A percentile compares a stretch with the other conserved stretches of the same genome.
phyloP scores from a whole-genome alignment of 2,113 vertebrate genomes.

The Pyrgilauda ruficollis region DNA sequence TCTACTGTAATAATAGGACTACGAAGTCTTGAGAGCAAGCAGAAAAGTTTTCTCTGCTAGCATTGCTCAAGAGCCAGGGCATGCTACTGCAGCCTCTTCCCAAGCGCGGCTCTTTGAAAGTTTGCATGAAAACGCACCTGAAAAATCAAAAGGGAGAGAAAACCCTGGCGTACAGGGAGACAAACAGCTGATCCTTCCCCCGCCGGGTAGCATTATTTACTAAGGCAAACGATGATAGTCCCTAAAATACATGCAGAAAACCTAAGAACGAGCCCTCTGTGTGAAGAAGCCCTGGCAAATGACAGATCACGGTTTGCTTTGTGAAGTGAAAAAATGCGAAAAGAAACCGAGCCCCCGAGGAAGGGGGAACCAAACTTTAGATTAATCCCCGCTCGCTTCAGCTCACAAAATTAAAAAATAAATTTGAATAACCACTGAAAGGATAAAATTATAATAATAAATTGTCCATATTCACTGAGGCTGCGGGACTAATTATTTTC shows the following conservation, averaged over 20 bases:
- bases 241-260: background rate
- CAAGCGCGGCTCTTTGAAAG: background rate
- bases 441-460: constrained; percentile 56
- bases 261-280: background rate
- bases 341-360: background rate
- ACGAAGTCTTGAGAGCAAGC: background rate
- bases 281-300: background rate
- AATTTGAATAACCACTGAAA: constrained; percentile 55
- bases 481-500: constrained; percentile 52
- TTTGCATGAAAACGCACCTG: background rate
- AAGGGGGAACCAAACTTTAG: background rate
- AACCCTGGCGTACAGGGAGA: background rate
- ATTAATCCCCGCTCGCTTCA: background rate
- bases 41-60: background rate
- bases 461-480: constrained; percentile 42
- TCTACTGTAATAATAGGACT: background rate
- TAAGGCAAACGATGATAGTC: background rate
- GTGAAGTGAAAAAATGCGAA: background rate
- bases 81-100: background rate
- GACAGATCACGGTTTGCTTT: background rate
- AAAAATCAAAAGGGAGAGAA: background rate
- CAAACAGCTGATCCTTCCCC: background rate
- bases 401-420: constrained; percentile 58
- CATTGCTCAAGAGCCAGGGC: background rate
- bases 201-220: background rate